Evolutionary conservation across 2,113 vertebrate species (phyloP).

Genomic region (Lampris incognitus): DNA sequence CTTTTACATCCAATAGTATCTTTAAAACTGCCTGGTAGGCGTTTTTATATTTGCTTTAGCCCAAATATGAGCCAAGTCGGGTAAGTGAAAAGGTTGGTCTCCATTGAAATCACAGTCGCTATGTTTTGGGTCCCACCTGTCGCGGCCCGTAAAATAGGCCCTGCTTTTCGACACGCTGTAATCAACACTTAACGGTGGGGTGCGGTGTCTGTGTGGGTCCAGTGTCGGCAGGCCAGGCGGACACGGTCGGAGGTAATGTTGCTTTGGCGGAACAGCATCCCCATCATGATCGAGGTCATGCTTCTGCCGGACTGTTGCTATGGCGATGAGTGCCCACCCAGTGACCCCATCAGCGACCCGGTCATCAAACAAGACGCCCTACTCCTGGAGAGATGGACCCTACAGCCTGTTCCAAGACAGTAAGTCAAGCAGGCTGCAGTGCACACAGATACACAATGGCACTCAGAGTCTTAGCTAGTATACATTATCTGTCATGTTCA

Average conservation of each 20-base stretch:
- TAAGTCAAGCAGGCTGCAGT: slow-evolving; percentile 67
- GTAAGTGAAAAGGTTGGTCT: background rate
- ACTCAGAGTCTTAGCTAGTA: background rate
- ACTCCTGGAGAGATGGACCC: slow-evolving; percentile 95
- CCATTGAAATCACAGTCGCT: background rate
- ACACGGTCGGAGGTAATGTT: slow-evolving; percentile 94
- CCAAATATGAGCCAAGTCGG: background rate
- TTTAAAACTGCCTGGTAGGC: background rate
- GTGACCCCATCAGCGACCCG: slow-evolving; percentile 93
- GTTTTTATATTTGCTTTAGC: background rate
- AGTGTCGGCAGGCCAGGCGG: slow-evolving; percentile 96
- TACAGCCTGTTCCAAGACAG: slow-evolving; percentile 96
- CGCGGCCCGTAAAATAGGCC: background rate
- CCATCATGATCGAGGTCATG: slow-evolving; percentile 99
- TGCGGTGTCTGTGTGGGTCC: slow-evolving; percentile 32
- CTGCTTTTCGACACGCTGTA: slow-evolving; percentile 28
- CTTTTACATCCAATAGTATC: no score
- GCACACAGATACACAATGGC: slow-evolving; percentile 5
- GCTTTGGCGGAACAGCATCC: slow-evolving; percentile 96
- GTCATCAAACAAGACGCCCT: slow-evolving; percentile 96
- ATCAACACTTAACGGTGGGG: slow-evolving; percentile 44
- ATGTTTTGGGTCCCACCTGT: slow-evolving; percentile 27
- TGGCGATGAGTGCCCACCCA: slow-evolving; percentile 91
- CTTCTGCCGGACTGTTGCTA: slow-evolving; percentile 98
- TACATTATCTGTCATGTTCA: no score